Evolutionary conservation across 2,113 vertebrate genomes (phyloP).

Genomic region (Microcebus ravelobensis): DNA sequence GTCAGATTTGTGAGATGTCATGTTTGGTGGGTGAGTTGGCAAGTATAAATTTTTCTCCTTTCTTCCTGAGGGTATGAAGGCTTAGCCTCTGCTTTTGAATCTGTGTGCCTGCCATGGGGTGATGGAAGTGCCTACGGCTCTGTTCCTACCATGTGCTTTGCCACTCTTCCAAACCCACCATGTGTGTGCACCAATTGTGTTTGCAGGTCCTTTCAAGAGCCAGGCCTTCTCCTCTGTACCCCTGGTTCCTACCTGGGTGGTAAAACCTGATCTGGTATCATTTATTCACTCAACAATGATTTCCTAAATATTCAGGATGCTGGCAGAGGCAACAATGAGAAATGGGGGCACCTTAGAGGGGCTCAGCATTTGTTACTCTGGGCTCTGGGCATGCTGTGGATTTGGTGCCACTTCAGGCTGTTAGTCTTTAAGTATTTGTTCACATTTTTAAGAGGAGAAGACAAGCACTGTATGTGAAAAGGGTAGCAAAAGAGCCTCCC

Average conservation of each 20-base stretch:
- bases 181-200: fast-evolving
- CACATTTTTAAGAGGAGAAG: conserved; percentile 6
- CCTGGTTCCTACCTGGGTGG: neutral
- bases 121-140: neutral
- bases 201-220: neutral
- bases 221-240: neutral
- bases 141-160: neutral
- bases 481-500: neutral
- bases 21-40: neutral
- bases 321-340: neutral
- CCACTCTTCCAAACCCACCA: neutral
- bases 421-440: conserved; percentile 3
- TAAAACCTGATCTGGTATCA: neutral
- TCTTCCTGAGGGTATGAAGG: neutral
- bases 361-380: neutral
- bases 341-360: too few relatives aligned
- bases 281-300: neutral
- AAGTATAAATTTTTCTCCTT: conserved; percentile 22
- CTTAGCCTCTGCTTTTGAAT: neutral
- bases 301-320: neutral
- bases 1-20: conserved; percentile 42
- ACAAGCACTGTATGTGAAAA: neutral
- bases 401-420: neutral
- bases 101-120: neutral
- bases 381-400: neutral